Conservation (phyloP, 2,888 invertebrate species). For the Caenorhabditis sp. region DNA sequence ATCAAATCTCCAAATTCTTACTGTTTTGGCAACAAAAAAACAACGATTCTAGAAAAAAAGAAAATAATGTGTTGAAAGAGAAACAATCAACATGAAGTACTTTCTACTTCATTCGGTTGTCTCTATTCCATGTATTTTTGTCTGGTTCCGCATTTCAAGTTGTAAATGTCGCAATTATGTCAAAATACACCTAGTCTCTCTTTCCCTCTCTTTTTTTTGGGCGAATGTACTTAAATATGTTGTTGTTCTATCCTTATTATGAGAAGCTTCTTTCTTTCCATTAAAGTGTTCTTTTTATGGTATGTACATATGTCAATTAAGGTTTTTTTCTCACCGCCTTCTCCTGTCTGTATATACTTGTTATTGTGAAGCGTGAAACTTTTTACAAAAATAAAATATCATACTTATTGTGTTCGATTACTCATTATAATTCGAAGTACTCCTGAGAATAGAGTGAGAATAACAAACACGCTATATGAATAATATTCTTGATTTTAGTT, state of each 20-base stretch:
- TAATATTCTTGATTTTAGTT: too few relatives aligned
- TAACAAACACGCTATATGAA: too few relatives aligned
- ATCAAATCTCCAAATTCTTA: background rate
- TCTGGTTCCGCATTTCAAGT: constrained; percentile 31
- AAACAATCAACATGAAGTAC: background rate
- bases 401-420: too few relatives aligned
- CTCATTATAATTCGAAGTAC: too few relatives aligned
- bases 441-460: too few relatives aligned
- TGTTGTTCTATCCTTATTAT: background rate
- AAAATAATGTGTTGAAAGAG: background rate
- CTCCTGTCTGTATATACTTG: too few relatives aligned
- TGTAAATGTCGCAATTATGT: constrained; percentile 12
- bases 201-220: background rate
- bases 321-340: background rate
- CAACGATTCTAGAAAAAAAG: background rate
- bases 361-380: too few relatives aligned
- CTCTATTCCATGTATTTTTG: background rate
- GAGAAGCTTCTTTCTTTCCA: background rate
- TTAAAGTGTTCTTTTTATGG: background rate
- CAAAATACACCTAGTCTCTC: constrained; percentile 3
- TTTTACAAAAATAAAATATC: too few relatives aligned
- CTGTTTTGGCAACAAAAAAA: background rate
- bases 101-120: background rate
- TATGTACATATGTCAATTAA: background rate
- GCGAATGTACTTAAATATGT: background rate